Evolutionary conservation across 1,140 invertebrate species (phyloP), one percentile per base, ranked within the genome.

Genomic region (Diorhabda sublineata): DNA sequence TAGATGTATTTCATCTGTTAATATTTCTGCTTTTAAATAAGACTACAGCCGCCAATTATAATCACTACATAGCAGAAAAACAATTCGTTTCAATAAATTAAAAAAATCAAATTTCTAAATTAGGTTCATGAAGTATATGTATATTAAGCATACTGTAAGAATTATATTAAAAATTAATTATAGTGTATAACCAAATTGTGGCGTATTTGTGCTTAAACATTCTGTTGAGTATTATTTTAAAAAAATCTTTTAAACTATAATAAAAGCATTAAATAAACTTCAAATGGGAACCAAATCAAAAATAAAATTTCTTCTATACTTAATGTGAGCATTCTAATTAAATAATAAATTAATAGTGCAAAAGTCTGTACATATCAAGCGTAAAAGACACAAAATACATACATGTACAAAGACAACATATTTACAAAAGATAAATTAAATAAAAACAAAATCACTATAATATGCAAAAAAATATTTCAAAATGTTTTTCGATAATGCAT

Each of bases 401-500:
- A 68, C 67, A 61, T 68, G 26, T 62, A 57, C 60, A 68, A 52
- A 8, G 47, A 52, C 44, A 42, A 68, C 42, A 56, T 68, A 68
- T 66, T 58, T 70, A 66, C 58, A 66, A 43, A 56, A 69, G 11
- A 70, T 57, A 61, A 70, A 70, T 61, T 59, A 70, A 56, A 70
- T 62, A 52, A 58, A 64, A 69, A 64, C 45, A 64, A 61, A 65
- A 67, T 65, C 47, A 65, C 64, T 65, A 65, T 65, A 52, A 56
- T 5, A 26, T 65, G 47, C 52, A 7, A 42, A 65, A 65, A 1
- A 42, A 42, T 45, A 65, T 65, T 56, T 57, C 47, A 65, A 56
- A 9, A 43, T 7, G 42, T 8, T 41, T 43, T 42, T 41, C n/a
- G 26, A 58, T n/a, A 58, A 58, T 58, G 26, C n/a, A 58, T 4